Percentiles rank a stretch among this genome's conserved stretches.
Conservation (phyloP, 2,113 vertebrate genomes). For the Nanger granti region DNA sequence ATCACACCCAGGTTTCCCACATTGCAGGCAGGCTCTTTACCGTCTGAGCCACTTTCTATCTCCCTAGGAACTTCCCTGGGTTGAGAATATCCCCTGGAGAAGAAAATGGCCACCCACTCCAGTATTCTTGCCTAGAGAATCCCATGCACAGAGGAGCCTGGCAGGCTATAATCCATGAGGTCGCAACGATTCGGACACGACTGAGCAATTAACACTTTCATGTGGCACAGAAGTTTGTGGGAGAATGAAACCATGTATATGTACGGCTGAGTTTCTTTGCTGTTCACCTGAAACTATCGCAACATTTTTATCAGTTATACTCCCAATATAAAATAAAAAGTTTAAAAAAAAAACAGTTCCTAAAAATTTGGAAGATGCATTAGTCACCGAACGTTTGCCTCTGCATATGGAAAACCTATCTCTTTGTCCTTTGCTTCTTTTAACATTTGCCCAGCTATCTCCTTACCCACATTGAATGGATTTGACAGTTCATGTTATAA, state of each 20-base stretch:
- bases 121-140: background rate
- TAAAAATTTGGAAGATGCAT: background rate
- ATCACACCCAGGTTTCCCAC: background rate
- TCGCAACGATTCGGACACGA: background rate
- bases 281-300: background rate
- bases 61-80: background rate
- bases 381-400: background rate
- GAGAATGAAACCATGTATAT: background rate
- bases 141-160: background rate
- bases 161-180: background rate
- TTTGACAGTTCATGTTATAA: slow-evolving; percentile 48
- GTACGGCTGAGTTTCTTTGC: background rate
- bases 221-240: background rate
- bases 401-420: background rate
- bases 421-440: slow-evolving; percentile 23
- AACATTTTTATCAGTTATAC: background rate
- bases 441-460: background rate
- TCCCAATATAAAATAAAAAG: background rate
- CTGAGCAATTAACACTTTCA: background rate
- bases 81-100: background rate
- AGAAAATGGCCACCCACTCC: background rate
- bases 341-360: background rate
- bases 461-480: background rate
- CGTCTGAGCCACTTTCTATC: background rate
- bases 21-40: background rate